Conservation (phyloP, 2,113 vertebrate species). For the Microtus richardsoni region DNA sequence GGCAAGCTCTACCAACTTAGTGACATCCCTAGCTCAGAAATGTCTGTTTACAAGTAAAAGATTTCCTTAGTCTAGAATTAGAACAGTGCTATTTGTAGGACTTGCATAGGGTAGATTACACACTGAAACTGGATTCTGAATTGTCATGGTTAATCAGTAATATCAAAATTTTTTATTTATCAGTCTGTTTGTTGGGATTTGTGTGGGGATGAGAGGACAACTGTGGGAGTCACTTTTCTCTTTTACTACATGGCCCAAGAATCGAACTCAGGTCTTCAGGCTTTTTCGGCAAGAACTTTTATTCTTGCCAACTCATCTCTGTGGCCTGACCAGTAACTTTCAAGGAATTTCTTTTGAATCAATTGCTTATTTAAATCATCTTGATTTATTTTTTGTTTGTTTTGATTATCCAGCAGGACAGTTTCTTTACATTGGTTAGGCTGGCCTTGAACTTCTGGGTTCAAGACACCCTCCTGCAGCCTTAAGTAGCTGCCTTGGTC, state of each 20-base stretch:
- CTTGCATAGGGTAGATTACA: not conserved
- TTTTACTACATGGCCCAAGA: not conserved
- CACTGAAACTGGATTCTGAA: not conserved
- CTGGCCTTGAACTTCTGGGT: not conserved
- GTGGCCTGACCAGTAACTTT: not conserved
- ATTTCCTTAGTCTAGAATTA: conserved; percentile 42
- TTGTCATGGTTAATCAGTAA: not conserved
- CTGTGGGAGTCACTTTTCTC: too few relatives aligned
- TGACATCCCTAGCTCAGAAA: not conserved
- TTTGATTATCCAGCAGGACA: not conserved
- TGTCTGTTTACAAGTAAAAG: not conserved
- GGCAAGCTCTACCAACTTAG: not conserved
- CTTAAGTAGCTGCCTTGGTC: not conserved
- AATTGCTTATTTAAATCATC: not conserved
- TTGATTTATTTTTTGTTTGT: not conserved
- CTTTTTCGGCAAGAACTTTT: not conserved
- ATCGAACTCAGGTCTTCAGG: not conserved
- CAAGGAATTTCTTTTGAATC: not conserved
- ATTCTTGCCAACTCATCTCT: not conserved
- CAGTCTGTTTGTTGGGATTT: not conserved
- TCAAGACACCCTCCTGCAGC: not conserved
- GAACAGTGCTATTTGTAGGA: conserved; percentile 9
- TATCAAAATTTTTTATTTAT: not conserved
- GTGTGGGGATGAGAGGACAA: not conserved
- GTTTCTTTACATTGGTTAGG: not conserved